phyloP scores from a whole-genome alignment of 2,888 invertebrate genomes.

The Labia minor region DNA sequence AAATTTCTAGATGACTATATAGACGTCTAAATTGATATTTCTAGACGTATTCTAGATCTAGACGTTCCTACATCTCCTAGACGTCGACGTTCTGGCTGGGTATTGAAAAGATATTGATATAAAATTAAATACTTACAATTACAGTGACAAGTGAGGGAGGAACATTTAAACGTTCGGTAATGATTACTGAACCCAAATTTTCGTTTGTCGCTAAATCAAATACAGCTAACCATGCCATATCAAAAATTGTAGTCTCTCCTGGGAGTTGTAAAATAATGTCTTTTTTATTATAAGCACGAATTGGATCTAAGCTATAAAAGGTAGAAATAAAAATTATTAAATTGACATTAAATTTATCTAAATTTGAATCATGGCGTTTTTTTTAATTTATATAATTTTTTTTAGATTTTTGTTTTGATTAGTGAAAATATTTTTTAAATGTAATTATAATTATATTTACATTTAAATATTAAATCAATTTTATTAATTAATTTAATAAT shows the following conservation, averaged over 20 bases:
- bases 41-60: no score
- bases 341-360: neutral
- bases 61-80: neutral
- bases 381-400: neutral
- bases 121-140: constrained; percentile 32
- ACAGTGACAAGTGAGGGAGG: constrained; percentile 67
- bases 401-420: neutral
- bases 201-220: constrained; percentile 58
- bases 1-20: no score
- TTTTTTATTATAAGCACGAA: constrained; percentile 59
- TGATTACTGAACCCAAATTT: constrained; percentile 61
- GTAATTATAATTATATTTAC: no score
- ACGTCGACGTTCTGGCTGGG: no score
- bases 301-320: constrained; percentile 61
- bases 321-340: neutral
- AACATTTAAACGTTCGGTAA: constrained; percentile 72
- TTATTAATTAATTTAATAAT: no score
- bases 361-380: neutral
- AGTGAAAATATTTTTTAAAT: no score
- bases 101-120: neutral
- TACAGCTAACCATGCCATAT: constrained; percentile 73
- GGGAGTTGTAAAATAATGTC: constrained; percentile 65
- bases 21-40: no score
- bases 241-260: constrained; percentile 69
- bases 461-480: no score